Evolutionary conservation across 2,797 vertebrate genomes (phyloP), one percentile per base, ranked within the genome.

Genomic region (Acrossocheilus fasciatus): DNA sequence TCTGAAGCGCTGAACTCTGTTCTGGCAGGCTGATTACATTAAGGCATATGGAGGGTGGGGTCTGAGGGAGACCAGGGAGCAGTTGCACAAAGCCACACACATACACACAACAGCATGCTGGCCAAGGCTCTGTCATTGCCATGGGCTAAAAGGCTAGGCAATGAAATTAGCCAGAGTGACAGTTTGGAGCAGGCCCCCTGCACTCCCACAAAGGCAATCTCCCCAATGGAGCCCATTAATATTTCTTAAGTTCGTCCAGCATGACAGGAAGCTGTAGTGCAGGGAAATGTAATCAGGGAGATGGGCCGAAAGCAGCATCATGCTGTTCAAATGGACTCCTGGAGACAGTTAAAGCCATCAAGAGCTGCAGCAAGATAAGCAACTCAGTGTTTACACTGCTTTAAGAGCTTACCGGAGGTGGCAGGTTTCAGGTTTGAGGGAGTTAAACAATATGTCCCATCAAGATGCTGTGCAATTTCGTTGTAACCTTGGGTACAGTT

Each of bases 141-240:
- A 89, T 81, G 87, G 83, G 89, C 86, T 87, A 87, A 92, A 77
- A 82, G 82, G 90, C 74, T 69, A 77, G 87, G 88, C 93, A 93
- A 94, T 94, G 83, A 92, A 93, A 94, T 93, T 90, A 92, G 82
- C 86, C 77, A 59, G 78, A 88, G 82, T 92, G 88, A 92, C 84
- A 90, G 86, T 66, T 82, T 87, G 83, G 89, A 92, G 81, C 75
- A 89, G 74, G 77, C 81, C 80, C 85, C 74, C 84, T 52, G 82
- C 80, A 39, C 83, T 70, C 85, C 85, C 88, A 91, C 86, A 81
- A 90, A 86, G 90, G 91, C 90, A 91, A 93, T 92, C 91, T 90
- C 64, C 82, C 85, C 89, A 85, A 91, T 91, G 91, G 92, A 91
- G 84, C 77, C 43, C 91, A 90, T 91, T 88, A 82, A 92, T 94